These are phyloP conservation scores for Schizopygopsis pylzovi DNA, from an alignment of 2,797 vertebrate genomes.

Conservation along the genomic window DNA sequence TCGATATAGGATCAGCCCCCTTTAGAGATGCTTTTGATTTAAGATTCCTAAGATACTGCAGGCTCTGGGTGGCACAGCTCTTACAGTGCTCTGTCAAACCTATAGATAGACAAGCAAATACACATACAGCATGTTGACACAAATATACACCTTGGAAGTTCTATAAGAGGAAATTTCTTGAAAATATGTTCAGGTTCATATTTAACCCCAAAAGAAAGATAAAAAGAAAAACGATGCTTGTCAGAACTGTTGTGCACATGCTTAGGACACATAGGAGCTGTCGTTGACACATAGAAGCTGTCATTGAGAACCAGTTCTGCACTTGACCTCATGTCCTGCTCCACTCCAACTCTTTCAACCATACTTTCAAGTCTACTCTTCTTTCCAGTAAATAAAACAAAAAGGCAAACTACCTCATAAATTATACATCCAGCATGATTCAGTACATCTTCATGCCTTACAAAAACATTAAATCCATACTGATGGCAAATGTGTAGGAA, in stretches of 20 bases:
- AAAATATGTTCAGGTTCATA: not conserved
- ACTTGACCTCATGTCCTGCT: not conserved
- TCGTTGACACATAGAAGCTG: no score
- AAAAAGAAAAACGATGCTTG: not conserved
- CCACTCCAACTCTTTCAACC: not conserved
- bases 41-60: slow-evolving; percentile 82
- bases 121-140: not conserved
- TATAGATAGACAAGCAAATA: slow-evolving; percentile 61
- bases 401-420: not conserved
- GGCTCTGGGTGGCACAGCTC: slow-evolving; percentile 82
- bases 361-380: not conserved
- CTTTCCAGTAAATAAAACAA: not conserved
- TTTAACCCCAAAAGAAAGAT: not conserved
- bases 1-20: slow-evolving; percentile 76
- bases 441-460: not conserved
- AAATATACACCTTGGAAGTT: not conserved
- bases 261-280: not conserved
- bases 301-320: not conserved
- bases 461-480: not conserved
- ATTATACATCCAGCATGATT: not conserved
- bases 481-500: not conserved
- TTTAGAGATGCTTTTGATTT: slow-evolving; percentile 81
- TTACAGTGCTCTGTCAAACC: slow-evolving; percentile 87
- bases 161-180: not conserved
- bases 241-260: not conserved